Conservation (phyloP, 2,113 vertebrate species). For the Synodontis membranacea region DNA sequence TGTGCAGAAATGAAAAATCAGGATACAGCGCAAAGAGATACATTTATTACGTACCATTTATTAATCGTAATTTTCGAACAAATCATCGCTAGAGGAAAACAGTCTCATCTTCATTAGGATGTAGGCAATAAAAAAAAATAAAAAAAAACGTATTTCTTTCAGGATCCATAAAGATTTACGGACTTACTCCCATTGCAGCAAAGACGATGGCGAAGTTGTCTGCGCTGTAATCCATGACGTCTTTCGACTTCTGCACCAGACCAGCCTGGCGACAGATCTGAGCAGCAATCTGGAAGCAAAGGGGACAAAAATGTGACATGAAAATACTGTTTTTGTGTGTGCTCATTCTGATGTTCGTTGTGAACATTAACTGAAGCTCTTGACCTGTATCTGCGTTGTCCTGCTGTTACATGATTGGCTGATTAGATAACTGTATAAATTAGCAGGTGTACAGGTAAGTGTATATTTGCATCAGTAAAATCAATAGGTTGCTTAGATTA, state of each 20-base stretch:
- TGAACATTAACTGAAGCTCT: no score
- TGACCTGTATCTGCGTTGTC: no score
- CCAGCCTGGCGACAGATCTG: slow-evolving; percentile 82
- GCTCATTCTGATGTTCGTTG: no score
- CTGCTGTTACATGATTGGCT: no score
- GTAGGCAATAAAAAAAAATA: slow-evolving; percentile 17
- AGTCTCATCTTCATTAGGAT: neutral
- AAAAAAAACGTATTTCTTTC: slow-evolving; percentile 13
- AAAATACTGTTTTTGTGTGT: neutral
- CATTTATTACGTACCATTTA: neutral
- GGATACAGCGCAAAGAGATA: neutral
- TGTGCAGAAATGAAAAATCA: neutral
- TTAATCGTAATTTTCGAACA: neutral
- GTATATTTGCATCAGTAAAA: neutral
- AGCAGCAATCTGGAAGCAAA: slow-evolving; percentile 73
- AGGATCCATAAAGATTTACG: neutral
- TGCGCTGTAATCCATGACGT: slow-evolving; percentile 78
- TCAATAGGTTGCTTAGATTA: neutral
- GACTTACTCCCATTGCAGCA: slow-evolving; percentile 79
- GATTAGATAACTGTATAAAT: no score
- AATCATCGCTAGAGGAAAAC: neutral
- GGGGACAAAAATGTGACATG: neutral
- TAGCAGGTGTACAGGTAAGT: no score
- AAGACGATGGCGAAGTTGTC: slow-evolving; percentile 84
- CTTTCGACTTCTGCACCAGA: slow-evolving; percentile 79